phyloP scores from a whole-genome alignment of 2,888 invertebrate species.

The Diaprepes abbreviatus region DNA sequence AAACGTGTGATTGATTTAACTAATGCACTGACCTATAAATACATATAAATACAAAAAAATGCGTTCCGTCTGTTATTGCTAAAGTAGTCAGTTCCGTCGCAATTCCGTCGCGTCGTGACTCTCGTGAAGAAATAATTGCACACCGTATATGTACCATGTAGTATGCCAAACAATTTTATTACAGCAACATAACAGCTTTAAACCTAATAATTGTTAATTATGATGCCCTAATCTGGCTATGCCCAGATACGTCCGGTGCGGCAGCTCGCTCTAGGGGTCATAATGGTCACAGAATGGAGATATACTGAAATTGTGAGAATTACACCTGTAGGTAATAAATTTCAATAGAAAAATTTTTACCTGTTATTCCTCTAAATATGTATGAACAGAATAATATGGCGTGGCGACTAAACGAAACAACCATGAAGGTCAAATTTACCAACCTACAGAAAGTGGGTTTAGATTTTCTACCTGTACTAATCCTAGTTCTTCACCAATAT shows the following conservation, averaged over 20 bases:
- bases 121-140: background rate
- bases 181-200: conserved; percentile 1
- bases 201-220: background rate
- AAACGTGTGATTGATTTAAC: no score
- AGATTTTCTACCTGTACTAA: no score
- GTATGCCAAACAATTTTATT: conserved; percentile 7
- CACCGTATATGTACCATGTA: background rate
- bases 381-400: background rate
- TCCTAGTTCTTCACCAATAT: no score
- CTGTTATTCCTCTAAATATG: conserved; percentile 8
- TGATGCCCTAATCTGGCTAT: conserved; percentile 1
- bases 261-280: background rate
- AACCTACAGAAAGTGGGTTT: no score
- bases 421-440: background rate
- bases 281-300: background rate
- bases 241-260: background rate
- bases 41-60: no score
- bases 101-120: background rate
- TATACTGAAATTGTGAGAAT: conserved; percentile 1
- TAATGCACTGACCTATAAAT: no score
- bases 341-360: background rate
- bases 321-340: background rate
- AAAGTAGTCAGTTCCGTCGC: background rate
- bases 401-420: background rate
- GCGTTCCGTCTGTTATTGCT: no score